Base-by-base conservation (phyloP, 2,113 vertebrate species). In the Rousettus leschenaultii region DNA sequence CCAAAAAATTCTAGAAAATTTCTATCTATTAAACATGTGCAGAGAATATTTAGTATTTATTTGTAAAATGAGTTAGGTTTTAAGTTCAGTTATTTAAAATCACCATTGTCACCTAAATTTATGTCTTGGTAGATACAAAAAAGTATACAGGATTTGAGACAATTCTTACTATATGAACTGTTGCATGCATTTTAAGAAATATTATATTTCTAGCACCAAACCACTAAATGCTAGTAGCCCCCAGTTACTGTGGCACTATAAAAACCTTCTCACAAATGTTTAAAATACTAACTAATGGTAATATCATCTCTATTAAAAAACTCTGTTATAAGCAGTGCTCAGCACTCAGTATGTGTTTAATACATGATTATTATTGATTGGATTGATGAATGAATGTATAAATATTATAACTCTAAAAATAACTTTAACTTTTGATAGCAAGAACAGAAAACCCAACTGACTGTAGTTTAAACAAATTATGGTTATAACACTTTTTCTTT, bases 1-100 rank as follows among this genome's bases (percentile, higher is more conserved):
- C 24, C 92, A 74, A 95, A 87, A 74, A 66, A 59, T 87, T 80
- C 19, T 65, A 71, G 45, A 87, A 82, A 74, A 45, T 82, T 86
- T 65, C 51, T 3, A 48, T 95, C 66, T 92, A 40, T 87, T 87
- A 87, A 82, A 63, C 5, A 65, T 2, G 5, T 57, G 14, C 11
- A 82, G 66, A 57, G 65, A 87, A 48, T 59, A 82, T 30, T 59
- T 82, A 19, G 9, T 28, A 57, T 87, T 74, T 86, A 51, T 61
- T 79, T 82, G 38, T 35, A 74, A 57, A 87, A 48, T 57, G 33
- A 68, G 28, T 78, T 82, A 92, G 33, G 48, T 40, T 74, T 45
- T 87, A 73, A 82, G 57, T 74, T 74, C 26, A 82, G 89, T 38
- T 57, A 3, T 74, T 66, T 86, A 71, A 95, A 74, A 95, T 24